Evolutionary conservation across 2,113 vertebrate genomes (phyloP).

Genomic region (Ceuthmochares aereus): DNA sequence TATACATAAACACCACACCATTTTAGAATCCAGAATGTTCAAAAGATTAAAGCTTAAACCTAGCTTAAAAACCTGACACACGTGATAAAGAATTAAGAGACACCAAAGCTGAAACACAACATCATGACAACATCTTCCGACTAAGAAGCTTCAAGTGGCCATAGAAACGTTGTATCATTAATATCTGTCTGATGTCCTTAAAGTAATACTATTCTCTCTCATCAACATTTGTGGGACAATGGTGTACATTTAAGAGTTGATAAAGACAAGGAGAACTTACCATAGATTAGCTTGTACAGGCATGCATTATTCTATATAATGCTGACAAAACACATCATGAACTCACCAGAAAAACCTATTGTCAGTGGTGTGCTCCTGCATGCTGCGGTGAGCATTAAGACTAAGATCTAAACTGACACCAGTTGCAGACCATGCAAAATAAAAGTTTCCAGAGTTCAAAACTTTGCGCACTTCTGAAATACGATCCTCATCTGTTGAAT

Average conservation of each 20-base stretch:
- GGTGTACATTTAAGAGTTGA: neutral
- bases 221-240: neutral
- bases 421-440: constrained; percentile 93
- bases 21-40: neutral
- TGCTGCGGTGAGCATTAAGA: constrained; percentile 92
- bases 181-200: neutral
- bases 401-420: constrained; percentile 93
- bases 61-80: neutral
- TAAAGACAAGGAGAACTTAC: neutral
- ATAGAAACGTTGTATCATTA: neutral
- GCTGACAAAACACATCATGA: neutral
- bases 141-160: neutral
- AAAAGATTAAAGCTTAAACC: neutral
- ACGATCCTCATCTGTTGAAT: constrained; percentile 90
- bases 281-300: neutral
- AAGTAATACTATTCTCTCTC: neutral
- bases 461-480: constrained; percentile 94
- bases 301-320: accelerated
- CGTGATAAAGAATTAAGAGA: neutral
- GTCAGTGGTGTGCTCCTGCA: constrained; percentile 91
- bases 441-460: constrained; percentile 95
- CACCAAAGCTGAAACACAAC: neutral
- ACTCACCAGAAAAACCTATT: constrained; percentile 98
- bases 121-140: neutral
- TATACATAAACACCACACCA: neutral